Conservation (phyloP, 2,113 vertebrate species). For the Cynoglossus semilaevis region DNA sequence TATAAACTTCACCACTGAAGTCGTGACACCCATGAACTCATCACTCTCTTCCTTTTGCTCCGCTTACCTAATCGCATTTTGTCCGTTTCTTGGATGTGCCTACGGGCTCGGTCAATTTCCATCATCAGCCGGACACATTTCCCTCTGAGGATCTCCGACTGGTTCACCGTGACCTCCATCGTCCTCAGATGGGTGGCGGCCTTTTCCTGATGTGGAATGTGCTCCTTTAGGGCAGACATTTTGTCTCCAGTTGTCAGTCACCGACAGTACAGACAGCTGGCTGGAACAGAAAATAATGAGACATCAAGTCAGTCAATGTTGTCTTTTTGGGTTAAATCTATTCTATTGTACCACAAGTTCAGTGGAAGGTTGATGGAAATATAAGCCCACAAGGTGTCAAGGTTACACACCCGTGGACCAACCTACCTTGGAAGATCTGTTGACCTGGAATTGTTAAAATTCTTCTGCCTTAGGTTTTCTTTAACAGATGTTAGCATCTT, state of each 20-base stretch:
- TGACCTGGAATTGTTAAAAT: too few species aligned
- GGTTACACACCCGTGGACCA: too few species aligned
- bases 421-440: too few species aligned
- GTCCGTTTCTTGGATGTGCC: constrained; percentile 79
- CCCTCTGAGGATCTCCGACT: constrained; percentile 75
- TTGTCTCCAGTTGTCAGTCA: constrained; percentile 1
- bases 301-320: too few species aligned
- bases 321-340: too few species aligned
- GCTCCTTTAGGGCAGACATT: constrained; percentile 69
- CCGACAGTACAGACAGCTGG: not conserved
- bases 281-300: not conserved
- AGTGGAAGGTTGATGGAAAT: too few species aligned
- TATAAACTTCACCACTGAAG: not conserved
- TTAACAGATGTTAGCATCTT: too few species aligned
- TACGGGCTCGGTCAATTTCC: constrained; percentile 80
- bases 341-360: too few species aligned
- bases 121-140: constrained; percentile 82
- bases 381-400: too few species aligned
- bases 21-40: too few species aligned
- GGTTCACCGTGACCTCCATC: constrained; percentile 74
- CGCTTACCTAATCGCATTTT: constrained; percentile 84
- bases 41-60: not conserved
- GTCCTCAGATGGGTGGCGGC: constrained; percentile 55
- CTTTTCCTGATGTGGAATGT: constrained; percentile 50
- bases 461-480: too few species aligned